These are phyloP conservation scores for Pristionchus mayeri DNA, from an alignment of 2,888 invertebrate genomes.

Conservation along the genomic window DNA sequence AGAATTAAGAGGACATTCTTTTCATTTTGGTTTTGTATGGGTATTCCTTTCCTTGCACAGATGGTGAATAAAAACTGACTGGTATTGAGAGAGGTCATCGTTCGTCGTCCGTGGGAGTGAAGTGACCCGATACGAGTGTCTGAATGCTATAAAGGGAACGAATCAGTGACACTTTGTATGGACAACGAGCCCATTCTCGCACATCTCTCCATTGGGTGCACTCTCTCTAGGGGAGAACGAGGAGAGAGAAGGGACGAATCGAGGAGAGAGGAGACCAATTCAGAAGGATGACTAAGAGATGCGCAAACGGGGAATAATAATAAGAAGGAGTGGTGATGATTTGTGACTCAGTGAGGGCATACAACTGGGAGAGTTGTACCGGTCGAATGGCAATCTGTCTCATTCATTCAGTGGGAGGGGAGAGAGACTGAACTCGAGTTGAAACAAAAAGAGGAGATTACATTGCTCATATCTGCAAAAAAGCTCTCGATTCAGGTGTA, in stretches of 20 bases:
- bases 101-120: not conserved
- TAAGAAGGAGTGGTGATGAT: not conserved
- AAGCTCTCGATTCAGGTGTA: not conserved
- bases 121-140: not conserved
- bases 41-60: too few species aligned
- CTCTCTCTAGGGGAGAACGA: not conserved
- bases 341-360: not conserved
- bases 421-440: not conserved
- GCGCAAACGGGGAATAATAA: conserved; percentile 28
- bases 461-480: conserved; percentile 39
- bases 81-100: not conserved
- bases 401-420: not conserved
- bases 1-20: too few species aligned
- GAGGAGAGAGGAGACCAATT: conserved; percentile 2
- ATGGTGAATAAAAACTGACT: not conserved
- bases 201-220: not conserved
- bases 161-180: conserved; percentile 11
- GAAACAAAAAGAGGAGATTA: conserved; percentile 24
- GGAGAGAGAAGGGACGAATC: not conserved
- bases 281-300: conserved; percentile 28
- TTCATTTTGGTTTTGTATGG: not conserved
- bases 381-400: not conserved
- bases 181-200: not conserved
- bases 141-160: conserved; percentile 20
- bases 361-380: not conserved